Conservation (phyloP, 2,113 vertebrate species). For the crab-eating macaque (Macaca fascicularis) region T2T-MFA8v1.1 NC_088391.1:56144001-56144500, state of each 20-base stretch:
- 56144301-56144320: background rate
- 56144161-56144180: background rate
- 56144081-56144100: background rate
- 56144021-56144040: background rate
- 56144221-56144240: background rate
- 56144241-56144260: background rate
- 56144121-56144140: background rate
- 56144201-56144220: background rate
- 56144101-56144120: background rate
- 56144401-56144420: background rate
- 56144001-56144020: background rate
- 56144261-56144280: background rate
- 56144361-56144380: background rate
- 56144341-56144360: background rate
- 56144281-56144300: background rate
- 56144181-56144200: background rate
- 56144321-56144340: background rate
- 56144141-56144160: background rate
- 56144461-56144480: background rate
- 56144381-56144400: background rate
- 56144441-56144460: no score
- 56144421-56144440: background rate
- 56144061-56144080: background rate
- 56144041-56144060: background rate
- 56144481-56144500: background rate